phyloP scores from a whole-genome alignment of 2,113 vertebrate species.

The Nannobrachium achirus region DNA sequence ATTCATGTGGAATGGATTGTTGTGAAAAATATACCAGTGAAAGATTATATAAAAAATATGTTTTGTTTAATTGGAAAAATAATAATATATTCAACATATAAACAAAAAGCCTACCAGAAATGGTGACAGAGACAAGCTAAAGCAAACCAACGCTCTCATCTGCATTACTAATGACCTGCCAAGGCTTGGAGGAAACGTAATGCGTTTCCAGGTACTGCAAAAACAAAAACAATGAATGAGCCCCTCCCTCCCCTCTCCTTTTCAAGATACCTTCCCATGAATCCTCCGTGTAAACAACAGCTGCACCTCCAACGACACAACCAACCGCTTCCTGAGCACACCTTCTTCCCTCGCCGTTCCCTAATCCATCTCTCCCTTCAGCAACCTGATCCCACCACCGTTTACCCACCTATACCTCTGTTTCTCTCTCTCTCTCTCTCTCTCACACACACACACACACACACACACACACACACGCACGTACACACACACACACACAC shows the following conservation, averaged over 20 bases:
- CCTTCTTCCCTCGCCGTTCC: constrained; percentile 37
- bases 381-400: constrained; percentile 62
- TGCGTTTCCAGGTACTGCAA: constrained; percentile 45
- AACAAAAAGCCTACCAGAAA: not conserved
- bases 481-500: constrained; percentile 32
- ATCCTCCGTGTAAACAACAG: constrained; percentile 55
- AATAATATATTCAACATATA: constrained; percentile 16
- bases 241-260: not conserved
- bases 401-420: constrained; percentile 43
- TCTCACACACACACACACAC: constrained; percentile 44
- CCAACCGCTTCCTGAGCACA: no score
- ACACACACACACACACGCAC: constrained; percentile 37
- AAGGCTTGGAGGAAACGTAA: constrained; percentile 30
- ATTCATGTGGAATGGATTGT: not conserved
- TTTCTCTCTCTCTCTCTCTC: not conserved
- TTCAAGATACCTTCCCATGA: constrained; percentile 17
- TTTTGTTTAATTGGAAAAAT: constrained; percentile 3
- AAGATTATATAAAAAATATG: constrained; percentile 31
- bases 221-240: constrained; percentile 53
- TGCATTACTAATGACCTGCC: constrained; percentile 62
- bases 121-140: constrained; percentile 39
- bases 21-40: constrained; percentile 26
- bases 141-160: constrained; percentile 62
- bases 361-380: constrained; percentile 48
- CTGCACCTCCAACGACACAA: constrained; percentile 33